Evolutionary conservation across 2,113 vertebrate genomes (phyloP).

Genomic region (human (Homo sapiens)): DNA sequence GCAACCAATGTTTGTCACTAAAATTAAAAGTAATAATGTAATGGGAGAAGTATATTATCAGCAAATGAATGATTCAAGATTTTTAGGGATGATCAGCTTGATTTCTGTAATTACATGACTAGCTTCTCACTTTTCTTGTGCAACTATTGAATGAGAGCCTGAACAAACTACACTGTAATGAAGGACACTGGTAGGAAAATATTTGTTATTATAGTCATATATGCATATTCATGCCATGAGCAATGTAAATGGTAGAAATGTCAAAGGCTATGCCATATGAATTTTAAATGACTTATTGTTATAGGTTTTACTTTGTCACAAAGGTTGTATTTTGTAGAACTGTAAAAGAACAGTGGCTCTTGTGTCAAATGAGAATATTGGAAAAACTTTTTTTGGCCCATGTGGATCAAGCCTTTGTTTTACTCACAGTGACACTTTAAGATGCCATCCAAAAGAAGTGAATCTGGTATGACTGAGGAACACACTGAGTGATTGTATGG

Average conservation of each 20-base stretch:
- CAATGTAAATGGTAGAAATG: background rate
- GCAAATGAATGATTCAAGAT: background rate
- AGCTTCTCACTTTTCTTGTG: accelerated
- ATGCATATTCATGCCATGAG: accelerated
- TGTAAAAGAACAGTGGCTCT: background rate
- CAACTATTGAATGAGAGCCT: background rate
- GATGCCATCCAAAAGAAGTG: background rate
- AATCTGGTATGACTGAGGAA: background rate
- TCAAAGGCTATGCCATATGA: accelerated
- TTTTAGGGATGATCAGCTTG: background rate
- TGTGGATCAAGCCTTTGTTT: background rate
- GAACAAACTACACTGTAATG: background rate
- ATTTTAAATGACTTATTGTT: slow-evolving; percentile 36
- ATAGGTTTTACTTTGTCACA: slow-evolving; percentile 18
- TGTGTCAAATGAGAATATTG: background rate
- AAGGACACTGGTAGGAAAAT: background rate
- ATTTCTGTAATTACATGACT: background rate
- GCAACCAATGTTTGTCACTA: background rate
- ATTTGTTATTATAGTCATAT: accelerated
- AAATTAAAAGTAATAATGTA: background rate
- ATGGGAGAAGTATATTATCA: background rate
- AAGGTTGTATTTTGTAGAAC: background rate
- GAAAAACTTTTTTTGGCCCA: background rate
- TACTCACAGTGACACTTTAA: background rate
- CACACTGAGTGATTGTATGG: no score